phyloP scores from a whole-genome alignment of 2,113 vertebrate genomes.

The Nothoprocta pentlandii region DNA sequence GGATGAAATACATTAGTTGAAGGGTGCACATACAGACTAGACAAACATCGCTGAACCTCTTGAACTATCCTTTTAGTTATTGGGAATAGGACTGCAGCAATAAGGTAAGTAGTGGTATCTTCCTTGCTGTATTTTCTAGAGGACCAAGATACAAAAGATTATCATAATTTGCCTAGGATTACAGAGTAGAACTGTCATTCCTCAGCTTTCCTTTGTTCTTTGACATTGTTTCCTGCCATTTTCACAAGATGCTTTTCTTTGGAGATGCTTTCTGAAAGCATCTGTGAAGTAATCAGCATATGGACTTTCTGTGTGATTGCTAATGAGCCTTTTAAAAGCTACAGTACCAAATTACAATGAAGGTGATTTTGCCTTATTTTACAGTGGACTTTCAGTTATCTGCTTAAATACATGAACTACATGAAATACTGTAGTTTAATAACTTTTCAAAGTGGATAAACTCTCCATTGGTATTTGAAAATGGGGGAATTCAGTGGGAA shows the following conservation, averaged over 20 bases:
- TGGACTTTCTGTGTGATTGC: not conserved
- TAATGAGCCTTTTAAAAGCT: conserved; percentile 12
- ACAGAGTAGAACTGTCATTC: not conserved
- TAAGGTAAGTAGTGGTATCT: not conserved
- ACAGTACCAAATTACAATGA: not conserved
- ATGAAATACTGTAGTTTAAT: not conserved
- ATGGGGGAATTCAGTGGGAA: not conserved
- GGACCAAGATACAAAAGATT: not conserved
- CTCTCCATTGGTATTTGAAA: not conserved
- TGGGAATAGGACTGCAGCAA: not conserved
- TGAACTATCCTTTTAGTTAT: not conserved
- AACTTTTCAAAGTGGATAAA: not conserved
- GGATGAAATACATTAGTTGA: not conserved
- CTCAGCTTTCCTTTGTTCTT: not conserved
- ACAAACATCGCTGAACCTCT: not conserved
- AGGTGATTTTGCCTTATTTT: not conserved
- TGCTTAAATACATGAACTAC: not conserved
- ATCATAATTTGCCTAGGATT: not conserved
- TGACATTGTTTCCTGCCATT: not conserved
- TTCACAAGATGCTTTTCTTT: not conserved
- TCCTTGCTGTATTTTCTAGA: not conserved
- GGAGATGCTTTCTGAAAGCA: not conserved
- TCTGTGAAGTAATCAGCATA: conserved; percentile 14
- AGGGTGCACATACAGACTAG: not conserved
- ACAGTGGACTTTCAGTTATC: not conserved